A percentile compares a stretch with the other conserved stretches of the same genome.
phyloP scores from a whole-genome alignment of 2,113 vertebrate species.

The Pachyramphus minor region DNA sequence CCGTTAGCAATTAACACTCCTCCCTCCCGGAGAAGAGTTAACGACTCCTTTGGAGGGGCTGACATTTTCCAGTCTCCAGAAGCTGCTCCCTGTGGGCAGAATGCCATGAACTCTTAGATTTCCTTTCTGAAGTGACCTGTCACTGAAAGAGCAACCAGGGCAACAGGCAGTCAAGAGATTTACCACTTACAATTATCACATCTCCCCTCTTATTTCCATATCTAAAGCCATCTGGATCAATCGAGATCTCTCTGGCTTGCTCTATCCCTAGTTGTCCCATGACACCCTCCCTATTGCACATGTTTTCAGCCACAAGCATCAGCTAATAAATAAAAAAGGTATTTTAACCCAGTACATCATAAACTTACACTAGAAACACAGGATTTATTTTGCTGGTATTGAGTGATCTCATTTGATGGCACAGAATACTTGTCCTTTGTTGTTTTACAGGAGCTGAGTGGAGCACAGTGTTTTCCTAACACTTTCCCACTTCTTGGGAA shows the following conservation, averaged over 20 bases:
- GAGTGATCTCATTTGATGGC: not conserved
- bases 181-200: not conserved
- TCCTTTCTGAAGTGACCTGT: not conserved
- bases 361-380: not conserved
- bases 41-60: fast-evolving
- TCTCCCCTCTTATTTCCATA: not conserved
- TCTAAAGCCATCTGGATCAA: not conserved
- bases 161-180: not conserved
- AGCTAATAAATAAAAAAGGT: not conserved
- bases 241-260: not conserved
- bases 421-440: not conserved
- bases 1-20: not conserved
- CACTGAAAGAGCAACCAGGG: not conserved
- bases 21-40: not conserved
- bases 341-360: not conserved
- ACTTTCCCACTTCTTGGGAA: not conserved
- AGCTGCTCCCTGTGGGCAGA: not conserved
- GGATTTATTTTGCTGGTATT: not conserved
- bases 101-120: not conserved
- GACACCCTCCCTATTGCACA: not conserved
- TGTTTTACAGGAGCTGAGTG: not conserved
- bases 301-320: not conserved
- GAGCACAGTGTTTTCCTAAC: not conserved
- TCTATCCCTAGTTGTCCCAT: not conserved
- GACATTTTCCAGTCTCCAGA: not conserved